Conservation (phyloP, 2,888 invertebrate genomes). For the Lamproptera curius region DNA sequence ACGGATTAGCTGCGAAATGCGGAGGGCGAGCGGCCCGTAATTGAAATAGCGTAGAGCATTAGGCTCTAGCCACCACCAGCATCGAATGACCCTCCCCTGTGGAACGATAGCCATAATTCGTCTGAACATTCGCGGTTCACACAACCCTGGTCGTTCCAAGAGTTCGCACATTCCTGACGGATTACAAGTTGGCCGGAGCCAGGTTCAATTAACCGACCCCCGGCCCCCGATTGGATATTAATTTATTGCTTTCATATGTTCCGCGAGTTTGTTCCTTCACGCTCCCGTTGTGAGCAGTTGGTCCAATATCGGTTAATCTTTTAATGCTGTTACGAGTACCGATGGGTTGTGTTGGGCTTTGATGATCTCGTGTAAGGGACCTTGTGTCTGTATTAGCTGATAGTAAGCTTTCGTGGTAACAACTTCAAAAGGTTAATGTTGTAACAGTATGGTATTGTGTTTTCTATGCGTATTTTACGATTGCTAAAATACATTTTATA, state of each 20-base stretch:
- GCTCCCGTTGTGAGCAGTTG: not conserved
- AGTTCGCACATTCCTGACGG: slow-evolving; percentile 34
- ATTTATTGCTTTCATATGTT: slow-evolving; percentile 32
- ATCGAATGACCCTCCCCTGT: slow-evolving; percentile 31
- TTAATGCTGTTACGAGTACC: not conserved
- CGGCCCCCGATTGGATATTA: slow-evolving; percentile 32
- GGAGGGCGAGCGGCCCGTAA: slow-evolving; percentile 35
- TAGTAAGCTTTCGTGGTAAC: too few relatives aligned
- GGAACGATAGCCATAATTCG: too few relatives aligned
- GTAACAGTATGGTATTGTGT: too few relatives aligned
- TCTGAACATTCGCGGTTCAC: slow-evolving; percentile 20
- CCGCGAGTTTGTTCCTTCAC: slow-evolving; percentile 19
- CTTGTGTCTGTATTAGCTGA: too few relatives aligned
- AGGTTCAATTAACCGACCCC: slow-evolving; percentile 36
- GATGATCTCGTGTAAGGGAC: too few relatives aligned
- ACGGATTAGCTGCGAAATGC: slow-evolving; percentile 34
- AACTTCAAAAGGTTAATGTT: too few relatives aligned
- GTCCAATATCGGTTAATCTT: not conserved
- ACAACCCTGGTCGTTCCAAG: too few relatives aligned
- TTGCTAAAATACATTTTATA: too few relatives aligned
- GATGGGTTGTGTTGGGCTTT: not conserved
- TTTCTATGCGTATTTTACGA: too few relatives aligned
- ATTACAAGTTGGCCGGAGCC: slow-evolving; percentile 36
- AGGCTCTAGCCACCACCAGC: slow-evolving; percentile 51
- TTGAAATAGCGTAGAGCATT: slow-evolving; percentile 50